Percentiles rank a stretch among this genome's conserved stretches.
phyloP scores from a whole-genome alignment of 2,797 vertebrate genomes.

The Cossypha caffra region DNA sequence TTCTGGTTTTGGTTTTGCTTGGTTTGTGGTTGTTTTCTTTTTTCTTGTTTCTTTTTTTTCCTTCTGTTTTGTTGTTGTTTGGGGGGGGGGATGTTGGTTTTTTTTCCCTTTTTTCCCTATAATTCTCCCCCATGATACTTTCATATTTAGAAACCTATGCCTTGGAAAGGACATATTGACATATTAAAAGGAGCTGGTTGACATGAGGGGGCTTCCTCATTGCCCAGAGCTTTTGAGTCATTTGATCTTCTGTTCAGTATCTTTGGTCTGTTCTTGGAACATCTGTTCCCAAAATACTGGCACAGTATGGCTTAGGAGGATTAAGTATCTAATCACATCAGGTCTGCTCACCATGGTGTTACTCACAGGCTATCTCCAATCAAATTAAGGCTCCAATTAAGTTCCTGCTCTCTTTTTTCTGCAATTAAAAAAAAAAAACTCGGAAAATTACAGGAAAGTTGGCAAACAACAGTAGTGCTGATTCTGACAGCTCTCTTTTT shows the following conservation, averaged over 20 bases:
- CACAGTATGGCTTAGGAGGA: neutral
- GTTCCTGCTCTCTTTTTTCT: neutral
- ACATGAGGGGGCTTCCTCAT: neutral
- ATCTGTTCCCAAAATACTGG: conserved; percentile 45
- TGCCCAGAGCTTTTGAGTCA: neutral
- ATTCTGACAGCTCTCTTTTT: neutral
- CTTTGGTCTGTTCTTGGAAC: conserved; percentile 43
- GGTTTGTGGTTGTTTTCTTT: neutral
- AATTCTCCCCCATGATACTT: neutral
- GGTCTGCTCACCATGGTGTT: neutral
- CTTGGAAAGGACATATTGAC: neutral
- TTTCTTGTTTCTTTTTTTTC: no score
- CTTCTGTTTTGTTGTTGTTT: neutral
- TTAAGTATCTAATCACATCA: conserved; percentile 31
- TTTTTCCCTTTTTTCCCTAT: rapidly evolving
- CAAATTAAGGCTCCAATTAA: neutral
- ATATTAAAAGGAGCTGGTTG: neutral
- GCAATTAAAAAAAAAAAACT: neutral
- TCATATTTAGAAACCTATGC: neutral
- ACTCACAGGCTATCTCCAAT: neutral
- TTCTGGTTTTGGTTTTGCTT: neutral
- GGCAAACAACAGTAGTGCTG: neutral
- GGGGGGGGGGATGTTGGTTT: rapidly evolving
- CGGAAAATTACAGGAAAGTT: neutral
- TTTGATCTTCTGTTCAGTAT: conserved; percentile 6